Conservation (phyloP, 2,113 vertebrate genomes). For the Plotosus lineatus region DNA sequence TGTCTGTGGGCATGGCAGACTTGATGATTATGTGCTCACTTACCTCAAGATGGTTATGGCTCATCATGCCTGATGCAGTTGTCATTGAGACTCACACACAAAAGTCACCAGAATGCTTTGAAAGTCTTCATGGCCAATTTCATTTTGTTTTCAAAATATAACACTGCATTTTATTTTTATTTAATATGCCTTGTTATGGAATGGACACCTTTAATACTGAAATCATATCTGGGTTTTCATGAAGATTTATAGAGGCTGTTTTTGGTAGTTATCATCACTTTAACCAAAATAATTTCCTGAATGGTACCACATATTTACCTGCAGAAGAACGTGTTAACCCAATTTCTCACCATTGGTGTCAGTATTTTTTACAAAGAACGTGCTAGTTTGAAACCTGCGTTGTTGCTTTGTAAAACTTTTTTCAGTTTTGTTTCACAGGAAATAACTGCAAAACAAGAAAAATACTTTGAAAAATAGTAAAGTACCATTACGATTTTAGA, state of each 20-base stretch:
- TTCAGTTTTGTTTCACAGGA: not conserved
- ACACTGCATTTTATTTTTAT: too few relatives aligned
- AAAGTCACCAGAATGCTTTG: too few relatives aligned
- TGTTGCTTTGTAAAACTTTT: not conserved
- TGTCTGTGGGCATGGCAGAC: too few relatives aligned
- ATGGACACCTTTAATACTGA: constrained; percentile 10
- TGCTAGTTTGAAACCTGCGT: not conserved
- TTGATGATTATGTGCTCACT: too few relatives aligned
- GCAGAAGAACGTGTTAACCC: not conserved
- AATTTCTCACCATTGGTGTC: not conserved
- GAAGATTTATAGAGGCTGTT: not conserved
- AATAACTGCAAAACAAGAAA: not conserved
- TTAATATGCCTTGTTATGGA: too few relatives aligned
- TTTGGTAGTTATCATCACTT: not conserved
- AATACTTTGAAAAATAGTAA: not conserved
- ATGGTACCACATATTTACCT: not conserved
- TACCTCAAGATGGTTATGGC: too few relatives aligned
- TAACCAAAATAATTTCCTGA: not conserved
- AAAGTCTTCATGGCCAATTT: too few relatives aligned
- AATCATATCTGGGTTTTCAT: not conserved
- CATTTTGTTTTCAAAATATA: too few relatives aligned
- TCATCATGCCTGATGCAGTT: too few relatives aligned
- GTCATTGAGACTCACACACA: too few relatives aligned
- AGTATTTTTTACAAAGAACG: not conserved
- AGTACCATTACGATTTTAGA: not conserved